Evolutionary conservation across 2,113 vertebrate species (phyloP).

Genomic region (Phyllostomus hastatus): DNA sequence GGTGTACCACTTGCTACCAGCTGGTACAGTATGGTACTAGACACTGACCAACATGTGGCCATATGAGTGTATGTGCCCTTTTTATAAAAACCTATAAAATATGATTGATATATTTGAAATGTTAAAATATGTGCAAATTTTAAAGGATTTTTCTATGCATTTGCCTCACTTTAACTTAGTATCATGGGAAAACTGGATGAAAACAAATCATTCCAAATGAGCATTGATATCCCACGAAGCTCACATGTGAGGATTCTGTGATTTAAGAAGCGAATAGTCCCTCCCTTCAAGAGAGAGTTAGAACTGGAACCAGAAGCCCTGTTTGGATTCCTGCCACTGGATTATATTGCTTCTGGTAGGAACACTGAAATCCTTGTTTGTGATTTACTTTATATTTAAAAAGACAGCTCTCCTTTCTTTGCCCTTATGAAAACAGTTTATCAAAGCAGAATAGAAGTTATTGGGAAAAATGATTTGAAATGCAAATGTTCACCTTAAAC

Average conservation of each 20-base stretch:
- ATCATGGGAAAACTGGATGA: neutral
- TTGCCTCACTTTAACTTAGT: neutral
- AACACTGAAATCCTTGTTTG: neutral
- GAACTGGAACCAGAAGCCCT: neutral
- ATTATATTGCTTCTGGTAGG: neutral
- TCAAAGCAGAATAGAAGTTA: neutral
- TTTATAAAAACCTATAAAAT: neutral
- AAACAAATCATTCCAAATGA: neutral
- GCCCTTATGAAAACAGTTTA: neutral
- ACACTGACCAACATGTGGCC: neutral
- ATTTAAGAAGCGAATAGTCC: neutral
- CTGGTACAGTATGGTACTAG: neutral
- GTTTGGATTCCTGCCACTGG: neutral
- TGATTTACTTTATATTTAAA: neutral
- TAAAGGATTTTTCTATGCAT: neutral
- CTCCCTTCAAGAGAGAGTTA: neutral
- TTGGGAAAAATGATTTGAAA: neutral
- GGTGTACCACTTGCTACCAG: neutral
- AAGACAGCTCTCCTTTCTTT: neutral
- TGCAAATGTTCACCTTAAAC: slow-evolving; percentile 58
- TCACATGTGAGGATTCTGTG: neutral
- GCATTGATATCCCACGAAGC: neutral
- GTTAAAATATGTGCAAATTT: neutral
- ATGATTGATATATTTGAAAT: neutral
- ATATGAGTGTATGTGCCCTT: rapidly evolving